A percentile compares a stretch with the other conserved stretches of the same genome.
phyloP scores from a whole-genome alignment of 2,113 vertebrate species.

The Anolis sagrei region DNA sequence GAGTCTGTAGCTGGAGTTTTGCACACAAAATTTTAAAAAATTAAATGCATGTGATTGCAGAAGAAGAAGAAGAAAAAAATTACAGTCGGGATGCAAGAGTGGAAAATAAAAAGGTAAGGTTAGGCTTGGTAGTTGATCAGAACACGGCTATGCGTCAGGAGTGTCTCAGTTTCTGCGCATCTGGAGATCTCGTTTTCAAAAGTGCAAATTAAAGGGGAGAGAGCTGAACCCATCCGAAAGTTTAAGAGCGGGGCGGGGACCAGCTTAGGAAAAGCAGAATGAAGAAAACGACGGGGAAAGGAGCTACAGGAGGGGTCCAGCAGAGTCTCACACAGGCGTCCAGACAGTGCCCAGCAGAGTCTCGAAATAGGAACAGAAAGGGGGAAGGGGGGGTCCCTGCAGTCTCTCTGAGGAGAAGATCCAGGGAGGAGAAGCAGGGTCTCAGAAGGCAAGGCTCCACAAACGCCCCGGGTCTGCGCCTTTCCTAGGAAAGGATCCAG shows the following conservation, averaged over 20 bases:
- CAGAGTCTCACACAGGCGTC: slow-evolving; percentile 53
- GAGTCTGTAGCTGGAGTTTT: slow-evolving; percentile 43
- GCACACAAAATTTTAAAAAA: slow-evolving; percentile 63
- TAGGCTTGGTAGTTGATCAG: slow-evolving; percentile 54
- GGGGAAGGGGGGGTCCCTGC: slow-evolving; percentile 17
- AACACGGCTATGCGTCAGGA: slow-evolving; percentile 42
- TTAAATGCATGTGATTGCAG: slow-evolving; percentile 66
- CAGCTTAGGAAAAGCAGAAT: slow-evolving; percentile 7
- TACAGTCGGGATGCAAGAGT: slow-evolving; percentile 36
- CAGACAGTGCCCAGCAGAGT: slow-evolving; percentile 48
- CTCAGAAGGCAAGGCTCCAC: slow-evolving; percentile 41
- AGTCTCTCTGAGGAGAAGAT: slow-evolving; percentile 20
- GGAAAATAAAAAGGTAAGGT: slow-evolving; percentile 29
- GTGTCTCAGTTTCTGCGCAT: slow-evolving; percentile 69
- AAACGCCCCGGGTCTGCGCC: background rate
- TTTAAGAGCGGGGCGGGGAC: slow-evolving; percentile 36
- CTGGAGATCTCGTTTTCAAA: slow-evolving; percentile 61
- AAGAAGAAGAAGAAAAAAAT: slow-evolving; percentile 42
- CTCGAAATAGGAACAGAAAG: slow-evolving; percentile 19
- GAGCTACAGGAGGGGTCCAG: slow-evolving; percentile 6
- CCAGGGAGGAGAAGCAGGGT: slow-evolving; percentile 33
- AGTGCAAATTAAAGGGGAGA: slow-evolving; percentile 68
- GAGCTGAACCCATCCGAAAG: slow-evolving; percentile 33
- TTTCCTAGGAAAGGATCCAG: slow-evolving; percentile 1
- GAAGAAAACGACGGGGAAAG: background rate